Evolutionary conservation across 2,113 vertebrate genomes (phyloP).

Genomic region (Eupsittula cactorum): DNA sequence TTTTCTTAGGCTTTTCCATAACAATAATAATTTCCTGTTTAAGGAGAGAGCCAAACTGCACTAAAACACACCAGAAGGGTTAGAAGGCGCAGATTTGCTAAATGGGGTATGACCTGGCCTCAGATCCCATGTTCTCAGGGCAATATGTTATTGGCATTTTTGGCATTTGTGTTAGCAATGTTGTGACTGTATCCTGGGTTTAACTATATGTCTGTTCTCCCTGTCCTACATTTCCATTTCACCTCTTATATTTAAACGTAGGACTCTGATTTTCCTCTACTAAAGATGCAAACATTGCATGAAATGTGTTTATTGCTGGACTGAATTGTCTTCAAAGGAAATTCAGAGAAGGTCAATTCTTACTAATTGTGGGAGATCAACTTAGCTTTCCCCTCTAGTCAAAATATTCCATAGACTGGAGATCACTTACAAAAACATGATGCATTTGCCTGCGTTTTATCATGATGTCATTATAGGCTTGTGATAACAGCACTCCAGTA

Average conservation of each 20-base stretch:
- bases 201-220: neutral
- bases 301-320: neutral
- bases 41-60: neutral
- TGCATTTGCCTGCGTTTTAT: conserved; percentile 49
- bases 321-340: neutral
- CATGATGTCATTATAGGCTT: conserved; percentile 24
- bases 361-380: neutral
- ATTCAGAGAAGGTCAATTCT: conserved; percentile 26
- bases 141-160: neutral
- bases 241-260: neutral
- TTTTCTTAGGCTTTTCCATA: neutral
- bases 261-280: neutral
- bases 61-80: neutral
- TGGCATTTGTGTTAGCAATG: neutral
- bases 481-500: neutral
- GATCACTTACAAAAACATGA: conserved; percentile 41
- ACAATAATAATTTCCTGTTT: neutral
- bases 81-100: neutral
- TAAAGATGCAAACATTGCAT: neutral
- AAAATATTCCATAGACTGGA: conserved; percentile 62
- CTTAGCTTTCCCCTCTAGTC: conserved; percentile 45
- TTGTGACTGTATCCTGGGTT: neutral
- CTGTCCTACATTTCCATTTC: neutral
- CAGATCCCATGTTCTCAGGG: neutral
- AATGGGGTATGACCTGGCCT: neutral